Evolutionary conservation across 2,888 invertebrate genomes (phyloP).

Genomic region (Troides oblongomaculatus): DNA sequence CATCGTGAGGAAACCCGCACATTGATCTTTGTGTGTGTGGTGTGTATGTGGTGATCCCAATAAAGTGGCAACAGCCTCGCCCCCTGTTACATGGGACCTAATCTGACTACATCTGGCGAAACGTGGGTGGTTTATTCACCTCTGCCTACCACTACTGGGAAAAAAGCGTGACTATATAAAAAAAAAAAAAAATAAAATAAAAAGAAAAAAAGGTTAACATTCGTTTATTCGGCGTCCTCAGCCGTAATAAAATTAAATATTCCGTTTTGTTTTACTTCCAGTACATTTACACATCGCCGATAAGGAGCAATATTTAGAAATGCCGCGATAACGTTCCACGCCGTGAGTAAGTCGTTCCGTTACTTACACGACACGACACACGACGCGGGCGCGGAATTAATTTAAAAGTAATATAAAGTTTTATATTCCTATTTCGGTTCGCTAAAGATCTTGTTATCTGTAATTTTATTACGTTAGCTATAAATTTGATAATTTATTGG

Average conservation of each 20-base stretch:
- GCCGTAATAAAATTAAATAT: constrained; percentile 4
- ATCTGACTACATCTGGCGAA: too few relatives aligned
- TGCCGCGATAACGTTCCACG: constrained; percentile 6
- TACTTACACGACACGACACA: neutral
- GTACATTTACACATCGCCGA: constrained; percentile 8
- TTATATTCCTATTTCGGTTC: constrained; percentile 20
- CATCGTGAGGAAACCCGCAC: too few relatives aligned
- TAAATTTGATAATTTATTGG: constrained; percentile 25
- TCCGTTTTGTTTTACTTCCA: constrained; percentile 1
- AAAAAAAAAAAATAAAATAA: too few relatives aligned
- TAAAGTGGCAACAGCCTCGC: too few relatives aligned
- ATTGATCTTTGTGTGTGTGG: too few relatives aligned
- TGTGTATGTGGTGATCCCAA: too few relatives aligned
- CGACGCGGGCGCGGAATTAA: constrained; percentile 13
- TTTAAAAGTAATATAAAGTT: constrained; percentile 25
- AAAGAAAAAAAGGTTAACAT: too few relatives aligned
- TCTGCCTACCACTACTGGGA: too few relatives aligned
- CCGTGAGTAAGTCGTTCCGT: constrained; percentile 5
- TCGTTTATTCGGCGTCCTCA: too few relatives aligned
- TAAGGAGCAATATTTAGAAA: neutral
- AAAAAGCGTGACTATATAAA: too few relatives aligned
- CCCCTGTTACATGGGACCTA: too few relatives aligned
- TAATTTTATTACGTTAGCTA: constrained; percentile 21
- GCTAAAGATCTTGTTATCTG: constrained; percentile 26
- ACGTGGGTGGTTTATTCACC: too few relatives aligned